A percentile compares a stretch with the other conserved stretches of the same genome.
These are phyloP conservation scores for Spilarctia lutea DNA, from an alignment of 2,888 invertebrate genomes.

Conservation along the genomic window DNA sequence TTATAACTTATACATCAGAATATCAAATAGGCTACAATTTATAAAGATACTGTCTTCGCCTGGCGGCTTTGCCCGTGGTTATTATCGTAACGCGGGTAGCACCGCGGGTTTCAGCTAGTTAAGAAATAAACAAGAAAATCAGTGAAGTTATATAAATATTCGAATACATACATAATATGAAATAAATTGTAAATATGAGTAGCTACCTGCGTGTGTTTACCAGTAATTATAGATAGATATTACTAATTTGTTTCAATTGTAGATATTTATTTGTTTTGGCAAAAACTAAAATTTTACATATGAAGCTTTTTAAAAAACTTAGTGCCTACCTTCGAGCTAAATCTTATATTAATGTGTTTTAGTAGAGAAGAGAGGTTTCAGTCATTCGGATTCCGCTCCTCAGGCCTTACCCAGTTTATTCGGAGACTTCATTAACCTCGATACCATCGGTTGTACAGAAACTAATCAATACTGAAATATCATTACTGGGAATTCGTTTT, in stretches of 20 bases:
- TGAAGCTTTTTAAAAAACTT: not conserved
- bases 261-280: not conserved
- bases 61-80: too few species aligned
- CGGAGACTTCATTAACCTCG: conserved; percentile 57
- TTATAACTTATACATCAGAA: too few species aligned
- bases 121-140: too few species aligned
- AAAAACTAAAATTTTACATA: not conserved
- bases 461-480: conserved; percentile 52
- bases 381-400: conserved; percentile 38
- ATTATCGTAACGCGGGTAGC: too few species aligned
- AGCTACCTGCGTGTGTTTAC: too few species aligned
- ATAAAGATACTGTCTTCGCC: too few species aligned
- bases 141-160: too few species aligned
- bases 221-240: too few species aligned
- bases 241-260: not conserved
- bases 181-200: too few species aligned
- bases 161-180: too few species aligned
- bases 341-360: conserved; percentile 20
- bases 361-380: conserved; percentile 29
- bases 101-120: too few species aligned
- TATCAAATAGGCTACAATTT: too few species aligned
- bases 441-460: conserved; percentile 49
- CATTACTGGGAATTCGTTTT: conserved; percentile 35
- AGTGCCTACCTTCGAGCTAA: not conserved
- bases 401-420: conserved; percentile 50